Percentiles rank a stretch among this genome's conserved stretches.
These are phyloP conservation scores for Pocillopora verrucosa DNA, from an alignment of 64 coral and sea anemone genomes.

Conservation along the genomic window DNA sequence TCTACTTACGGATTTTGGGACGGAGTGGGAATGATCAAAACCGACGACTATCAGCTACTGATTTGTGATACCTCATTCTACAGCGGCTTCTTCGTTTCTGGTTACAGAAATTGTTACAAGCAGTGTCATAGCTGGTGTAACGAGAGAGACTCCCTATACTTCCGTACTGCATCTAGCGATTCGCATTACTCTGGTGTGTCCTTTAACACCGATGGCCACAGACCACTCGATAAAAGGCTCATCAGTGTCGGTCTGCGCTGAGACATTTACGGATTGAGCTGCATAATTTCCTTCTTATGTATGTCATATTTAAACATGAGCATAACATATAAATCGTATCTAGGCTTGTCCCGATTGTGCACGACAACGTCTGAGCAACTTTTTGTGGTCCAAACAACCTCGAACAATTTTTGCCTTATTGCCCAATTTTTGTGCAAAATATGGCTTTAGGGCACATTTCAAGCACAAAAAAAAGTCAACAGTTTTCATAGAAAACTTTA, in stretches of 20 bases:
- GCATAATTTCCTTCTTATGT: neutral
- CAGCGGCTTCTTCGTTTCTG: conserved; percentile 9
- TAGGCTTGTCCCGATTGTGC: no score
- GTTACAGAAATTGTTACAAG: conserved; percentile 34
- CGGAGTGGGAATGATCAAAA: no score
- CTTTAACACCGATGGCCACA: conserved; percentile 44
- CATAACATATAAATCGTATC: no score
- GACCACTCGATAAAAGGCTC: neutral
- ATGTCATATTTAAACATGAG: no score
- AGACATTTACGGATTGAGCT: neutral
- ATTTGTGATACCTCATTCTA: conserved; percentile 6
- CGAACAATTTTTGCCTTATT: no score
- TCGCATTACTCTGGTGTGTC: neutral
- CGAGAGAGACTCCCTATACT: neutral
- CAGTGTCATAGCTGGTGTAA: neutral
- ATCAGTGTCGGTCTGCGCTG: conserved; percentile 54
- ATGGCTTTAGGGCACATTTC: no score
- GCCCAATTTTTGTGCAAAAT: no score
- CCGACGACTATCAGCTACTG: no score
- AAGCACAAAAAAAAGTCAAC: no score
- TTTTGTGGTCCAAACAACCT: no score
- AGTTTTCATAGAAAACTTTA: no score
- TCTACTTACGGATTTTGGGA: conserved; percentile 17
- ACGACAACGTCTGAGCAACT: no score
- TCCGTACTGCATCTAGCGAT: conserved; percentile 21